Percentiles rank a stretch among this genome's conserved stretches.
These are phyloP conservation scores for Drosophila punjabiensis DNA, from an alignment of 1,140 invertebrate genomes.

Conservation along the genomic window DNA sequence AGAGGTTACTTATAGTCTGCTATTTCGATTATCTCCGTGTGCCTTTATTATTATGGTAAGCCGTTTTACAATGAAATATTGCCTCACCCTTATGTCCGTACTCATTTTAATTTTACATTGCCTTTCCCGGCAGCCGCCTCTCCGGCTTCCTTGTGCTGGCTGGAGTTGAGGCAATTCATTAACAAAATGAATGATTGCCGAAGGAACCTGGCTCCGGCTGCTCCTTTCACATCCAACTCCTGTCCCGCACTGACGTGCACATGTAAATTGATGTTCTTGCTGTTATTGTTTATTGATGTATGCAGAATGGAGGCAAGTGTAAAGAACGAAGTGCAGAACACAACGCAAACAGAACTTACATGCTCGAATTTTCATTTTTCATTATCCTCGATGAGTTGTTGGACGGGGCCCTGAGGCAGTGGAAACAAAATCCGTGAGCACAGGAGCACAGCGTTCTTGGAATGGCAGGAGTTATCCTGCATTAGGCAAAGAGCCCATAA, in stretches of 20 bases:
- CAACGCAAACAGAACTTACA: constrained; percentile 34
- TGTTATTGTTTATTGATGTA: constrained; percentile 56
- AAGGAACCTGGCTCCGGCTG: constrained; percentile 55
- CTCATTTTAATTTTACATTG: constrained; percentile 33
- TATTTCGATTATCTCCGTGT: neutral
- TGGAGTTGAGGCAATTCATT: constrained; percentile 68
- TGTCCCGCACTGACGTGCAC: constrained; percentile 41
- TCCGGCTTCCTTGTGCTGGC: neutral
- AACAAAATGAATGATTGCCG: constrained; percentile 78
- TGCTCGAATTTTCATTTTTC: constrained; percentile 45
- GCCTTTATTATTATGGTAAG: constrained; percentile 32
- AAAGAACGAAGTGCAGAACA: neutral
- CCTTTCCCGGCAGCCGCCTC: neutral
- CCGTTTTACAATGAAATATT: constrained; percentile 48
- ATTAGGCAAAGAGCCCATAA: constrained; percentile 45
- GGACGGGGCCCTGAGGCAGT: neutral
- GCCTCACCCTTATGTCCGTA: constrained; percentile 15
- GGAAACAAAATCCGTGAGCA: constrained; percentile 10
- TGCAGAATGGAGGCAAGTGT: constrained; percentile 34
- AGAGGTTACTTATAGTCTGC: neutral
- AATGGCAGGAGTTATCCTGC: constrained; percentile 5
- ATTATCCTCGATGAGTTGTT: constrained; percentile 9
- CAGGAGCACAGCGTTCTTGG: neutral
- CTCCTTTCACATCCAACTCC: constrained; percentile 20
- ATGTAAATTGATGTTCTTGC: constrained; percentile 60